Base-by-base conservation (phyloP, 2,113 vertebrate species). In the Penelope pileata region DNA sequence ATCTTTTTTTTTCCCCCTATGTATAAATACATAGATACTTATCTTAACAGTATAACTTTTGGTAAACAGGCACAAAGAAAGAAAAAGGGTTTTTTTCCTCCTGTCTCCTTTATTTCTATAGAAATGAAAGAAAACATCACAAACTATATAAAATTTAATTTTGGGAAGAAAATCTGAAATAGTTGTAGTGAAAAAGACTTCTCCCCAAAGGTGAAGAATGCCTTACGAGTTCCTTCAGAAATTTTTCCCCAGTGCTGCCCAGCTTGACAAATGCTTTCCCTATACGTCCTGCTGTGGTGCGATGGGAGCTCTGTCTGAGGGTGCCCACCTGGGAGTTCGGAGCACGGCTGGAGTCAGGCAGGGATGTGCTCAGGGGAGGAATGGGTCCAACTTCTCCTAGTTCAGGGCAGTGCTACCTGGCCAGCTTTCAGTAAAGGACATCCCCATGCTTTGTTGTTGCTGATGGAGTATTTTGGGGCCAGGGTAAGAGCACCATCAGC, bases 381-480 rank as follows among this genome's bases (percentile, higher is more conserved):
- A 43, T 29, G 34, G 32, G 5, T 22, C 38, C 0, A 0, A 36
- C 17, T 24, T 12, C 18, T 74, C 29, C 26, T n/a, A 7, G 27
- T 43, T 53, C 30, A 58, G 68, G 66, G 45, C 30, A 51, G 24
- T 9, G 7, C 15, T 67, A 36, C 3, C 23, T 47, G 2, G 13
- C 23, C 43, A 74, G 73, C 40, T 66, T 82, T 43, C n/a, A 63
- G 47, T 23, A 45, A 79, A 51, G 73, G 19, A 48, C 30, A 21
- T 23, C 6, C n/a, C 0, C 8, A 23, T 3, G 1, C 51, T 27
- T 36, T 3, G 5, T 11, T 60, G 18, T 64, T 86, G 18, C 21
- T 24, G 48, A 70, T 29, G 29, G 27, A 32, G 24, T 50, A 22
- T 18, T 42, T 69, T 40, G 38, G 73, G 16, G 30, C 36, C 54